A percentile compares a stretch with the other conserved stretches of the same genome.
phyloP scores from a whole-genome alignment of 2,888 invertebrate genomes.

The Rhagium mordax region DNA sequence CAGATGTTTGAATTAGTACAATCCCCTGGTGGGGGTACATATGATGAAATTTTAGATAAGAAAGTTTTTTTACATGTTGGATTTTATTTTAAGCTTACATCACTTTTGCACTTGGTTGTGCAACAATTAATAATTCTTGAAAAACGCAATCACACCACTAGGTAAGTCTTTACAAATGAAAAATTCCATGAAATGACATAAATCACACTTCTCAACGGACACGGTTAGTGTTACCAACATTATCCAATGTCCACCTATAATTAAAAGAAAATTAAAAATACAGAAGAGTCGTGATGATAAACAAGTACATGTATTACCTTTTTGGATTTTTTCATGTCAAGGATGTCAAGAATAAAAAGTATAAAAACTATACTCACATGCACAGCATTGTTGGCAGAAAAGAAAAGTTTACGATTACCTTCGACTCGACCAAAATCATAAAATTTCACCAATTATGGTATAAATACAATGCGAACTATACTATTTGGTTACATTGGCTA shows the following conservation, averaged over 20 bases:
- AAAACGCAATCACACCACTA: background rate
- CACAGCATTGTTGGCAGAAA: too few species aligned
- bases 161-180: background rate
- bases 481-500: too few species aligned
- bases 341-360: too few species aligned
- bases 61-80: background rate
- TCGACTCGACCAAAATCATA: too few species aligned
- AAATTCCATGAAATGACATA: background rate
- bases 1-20: background rate
- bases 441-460: too few species aligned
- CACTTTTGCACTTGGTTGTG: background rate
- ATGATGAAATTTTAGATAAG: background rate
- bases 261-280: background rate
- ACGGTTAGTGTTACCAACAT: background rate
- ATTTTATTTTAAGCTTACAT: conserved; percentile 2
- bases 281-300: background rate
- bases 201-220: background rate
- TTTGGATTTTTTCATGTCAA: background rate
- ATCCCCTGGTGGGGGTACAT: background rate
- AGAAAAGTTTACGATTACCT: too few species aligned
- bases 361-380: too few species aligned
- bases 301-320: conserved; percentile 6
- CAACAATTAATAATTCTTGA: background rate
- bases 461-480: too few species aligned
- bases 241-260: background rate